Percentiles rank a stretch among this genome's conserved stretches.
These are phyloP conservation scores for Limonius californicus DNA, from an alignment of 1,140 invertebrate species.

Conservation along the genomic window DNA sequence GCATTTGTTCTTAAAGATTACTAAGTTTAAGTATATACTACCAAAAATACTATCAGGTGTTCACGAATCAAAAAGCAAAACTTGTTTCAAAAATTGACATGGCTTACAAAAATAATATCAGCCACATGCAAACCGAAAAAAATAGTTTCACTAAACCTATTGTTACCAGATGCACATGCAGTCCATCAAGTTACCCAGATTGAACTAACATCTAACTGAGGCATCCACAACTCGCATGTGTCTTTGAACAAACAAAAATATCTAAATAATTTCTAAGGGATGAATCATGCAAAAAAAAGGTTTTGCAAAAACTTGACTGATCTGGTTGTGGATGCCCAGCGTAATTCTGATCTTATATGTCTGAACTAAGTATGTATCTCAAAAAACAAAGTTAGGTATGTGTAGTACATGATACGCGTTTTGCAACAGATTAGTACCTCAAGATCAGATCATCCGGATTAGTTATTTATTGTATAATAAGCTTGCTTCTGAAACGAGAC, in stretches of 20 bases:
- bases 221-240: constrained; percentile 2
- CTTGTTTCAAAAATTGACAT: constrained; percentile 33
- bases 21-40: background rate
- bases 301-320: background rate
- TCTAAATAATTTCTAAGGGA: background rate
- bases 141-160: constrained; percentile 12
- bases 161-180: constrained; percentile 23
- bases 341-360: background rate
- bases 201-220: constrained; percentile 1
- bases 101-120: constrained; percentile 47
- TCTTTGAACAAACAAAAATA: background rate
- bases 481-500: constrained; percentile 11
- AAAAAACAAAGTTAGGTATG: background rate
- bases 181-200: constrained; percentile 19
- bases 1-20: background rate
- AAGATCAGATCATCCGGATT: background rate
- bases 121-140: constrained; percentile 44
- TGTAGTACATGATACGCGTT: constrained; percentile 5
- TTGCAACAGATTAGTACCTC: constrained; percentile 1
- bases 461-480: constrained; percentile 6
- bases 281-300: constrained; percentile 1
- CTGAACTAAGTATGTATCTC: too few relatives aligned
- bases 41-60: background rate
- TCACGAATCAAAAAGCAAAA: constrained; percentile 26
- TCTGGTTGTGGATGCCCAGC: background rate